These are phyloP conservation scores for Ametastegia equiseti DNA, from an alignment of 2,888 invertebrate species.

Conservation along the genomic window DNA sequence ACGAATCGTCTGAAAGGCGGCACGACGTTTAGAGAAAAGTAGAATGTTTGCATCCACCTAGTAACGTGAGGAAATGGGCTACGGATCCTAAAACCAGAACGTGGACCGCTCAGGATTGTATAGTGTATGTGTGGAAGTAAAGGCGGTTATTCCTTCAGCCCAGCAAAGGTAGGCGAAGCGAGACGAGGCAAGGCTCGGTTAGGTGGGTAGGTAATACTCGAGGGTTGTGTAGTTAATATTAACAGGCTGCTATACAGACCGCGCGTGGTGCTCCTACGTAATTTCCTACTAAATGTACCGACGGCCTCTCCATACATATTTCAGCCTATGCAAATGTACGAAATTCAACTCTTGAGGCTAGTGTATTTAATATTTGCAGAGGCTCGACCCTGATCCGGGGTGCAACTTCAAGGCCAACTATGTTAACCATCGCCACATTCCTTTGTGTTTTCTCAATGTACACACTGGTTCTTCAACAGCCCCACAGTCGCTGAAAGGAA, in stretches of 20 bases:
- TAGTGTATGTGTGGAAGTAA: slow-evolving; percentile 8
- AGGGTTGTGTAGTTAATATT: slow-evolving; percentile 69
- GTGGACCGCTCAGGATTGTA: slow-evolving; percentile 16
- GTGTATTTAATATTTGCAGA: slow-evolving; percentile 42
- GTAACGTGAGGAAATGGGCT: slow-evolving; percentile 29
- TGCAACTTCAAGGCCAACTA: slow-evolving; percentile 16
- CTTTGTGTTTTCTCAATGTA: background rate
- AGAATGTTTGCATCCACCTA: slow-evolving; percentile 36
- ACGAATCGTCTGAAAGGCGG: slow-evolving; percentile 1
- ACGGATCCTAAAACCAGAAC: slow-evolving; percentile 35
- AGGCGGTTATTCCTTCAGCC: slow-evolving; percentile 23
- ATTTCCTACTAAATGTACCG: slow-evolving; percentile 70
- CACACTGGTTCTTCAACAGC: background rate
- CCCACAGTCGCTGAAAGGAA: too few species aligned
- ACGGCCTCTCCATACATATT: slow-evolving; percentile 70
- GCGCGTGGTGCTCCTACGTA: slow-evolving; percentile 69
- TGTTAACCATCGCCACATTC: background rate
- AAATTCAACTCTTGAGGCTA: background rate
- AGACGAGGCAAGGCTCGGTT: background rate
- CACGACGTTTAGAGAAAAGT: background rate
- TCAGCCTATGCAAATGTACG: slow-evolving; percentile 56
- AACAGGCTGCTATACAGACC: slow-evolving; percentile 64
- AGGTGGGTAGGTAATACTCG: slow-evolving; percentile 60
- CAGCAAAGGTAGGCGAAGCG: slow-evolving; percentile 21
- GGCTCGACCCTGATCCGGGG: slow-evolving; percentile 31